Evolutionary conservation across 2,888 invertebrate species (phyloP).

Genomic region (Agonopterix subpropinquella): DNA sequence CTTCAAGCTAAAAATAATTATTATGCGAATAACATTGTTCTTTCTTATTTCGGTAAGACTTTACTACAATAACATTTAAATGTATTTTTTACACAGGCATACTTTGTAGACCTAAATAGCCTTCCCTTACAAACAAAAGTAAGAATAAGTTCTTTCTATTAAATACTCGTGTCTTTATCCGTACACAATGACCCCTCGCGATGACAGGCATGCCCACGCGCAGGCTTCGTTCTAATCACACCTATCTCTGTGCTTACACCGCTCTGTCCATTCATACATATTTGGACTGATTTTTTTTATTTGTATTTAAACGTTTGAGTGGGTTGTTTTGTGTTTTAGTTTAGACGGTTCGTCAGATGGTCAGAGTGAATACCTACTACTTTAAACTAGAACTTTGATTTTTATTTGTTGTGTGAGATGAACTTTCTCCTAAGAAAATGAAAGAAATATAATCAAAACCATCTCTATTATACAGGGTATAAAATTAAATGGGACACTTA

Average conservation of each 20-base stretch:
- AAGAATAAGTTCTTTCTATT: constrained; percentile 31
- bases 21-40: too few species aligned
- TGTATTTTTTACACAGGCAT: too few species aligned
- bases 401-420: too few species aligned
- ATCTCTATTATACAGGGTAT: too few species aligned
- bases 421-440: too few species aligned
- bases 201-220: constrained; percentile 70
- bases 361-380: not conserved
- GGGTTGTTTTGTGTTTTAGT: constrained; percentile 56
- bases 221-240: constrained; percentile 60
- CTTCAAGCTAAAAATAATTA: too few species aligned
- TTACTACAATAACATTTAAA: too few species aligned
- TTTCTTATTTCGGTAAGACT: too few species aligned
- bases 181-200: constrained; percentile 62
- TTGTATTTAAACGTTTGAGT: constrained; percentile 44
- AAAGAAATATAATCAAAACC: too few species aligned
- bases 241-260: constrained; percentile 36
- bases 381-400: not conserved
- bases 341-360: constrained; percentile 27
- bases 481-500: too few species aligned
- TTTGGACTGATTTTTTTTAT: constrained; percentile 50
- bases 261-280: constrained; percentile 58
- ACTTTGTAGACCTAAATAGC: too few species aligned
- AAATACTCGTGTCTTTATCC: constrained; percentile 29
- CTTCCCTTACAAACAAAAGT: too few species aligned